phyloP scores from a whole-genome alignment of 2,113 vertebrate species.

The Amphilophus citrinellus region DNA sequence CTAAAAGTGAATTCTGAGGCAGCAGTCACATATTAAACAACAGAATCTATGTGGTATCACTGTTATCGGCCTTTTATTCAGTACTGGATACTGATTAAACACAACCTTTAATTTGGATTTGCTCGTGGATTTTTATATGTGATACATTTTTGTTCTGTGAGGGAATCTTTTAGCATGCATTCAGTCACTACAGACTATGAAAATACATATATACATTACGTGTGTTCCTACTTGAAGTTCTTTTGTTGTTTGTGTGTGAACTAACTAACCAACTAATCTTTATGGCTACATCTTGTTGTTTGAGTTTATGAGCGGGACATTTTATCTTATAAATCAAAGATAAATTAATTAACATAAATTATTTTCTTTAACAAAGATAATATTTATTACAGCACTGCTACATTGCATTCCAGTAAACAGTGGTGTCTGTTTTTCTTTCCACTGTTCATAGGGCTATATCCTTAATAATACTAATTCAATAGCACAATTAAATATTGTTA shows the following conservation, averaged over 20 bases:
- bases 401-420: accelerated
- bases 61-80: background rate
- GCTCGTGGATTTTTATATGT: background rate
- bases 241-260: background rate
- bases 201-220: background rate
- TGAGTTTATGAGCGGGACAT: background rate
- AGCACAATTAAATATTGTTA: background rate
- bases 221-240: background rate
- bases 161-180: background rate
- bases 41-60: background rate
- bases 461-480: background rate
- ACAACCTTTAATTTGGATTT: background rate
- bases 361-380: background rate
- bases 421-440: background rate
- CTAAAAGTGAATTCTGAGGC: background rate
- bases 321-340: background rate
- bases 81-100: background rate
- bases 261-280: background rate
- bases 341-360: background rate
- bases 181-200: background rate
- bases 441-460: background rate
- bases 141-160: background rate
- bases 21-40: background rate
- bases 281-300: background rate
- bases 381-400: background rate